A percentile compares a stretch with the other conserved stretches of the same genome.
Conservation (phyloP, 1,140 invertebrate genomes). For the Heliconius eleuchia region DNA sequence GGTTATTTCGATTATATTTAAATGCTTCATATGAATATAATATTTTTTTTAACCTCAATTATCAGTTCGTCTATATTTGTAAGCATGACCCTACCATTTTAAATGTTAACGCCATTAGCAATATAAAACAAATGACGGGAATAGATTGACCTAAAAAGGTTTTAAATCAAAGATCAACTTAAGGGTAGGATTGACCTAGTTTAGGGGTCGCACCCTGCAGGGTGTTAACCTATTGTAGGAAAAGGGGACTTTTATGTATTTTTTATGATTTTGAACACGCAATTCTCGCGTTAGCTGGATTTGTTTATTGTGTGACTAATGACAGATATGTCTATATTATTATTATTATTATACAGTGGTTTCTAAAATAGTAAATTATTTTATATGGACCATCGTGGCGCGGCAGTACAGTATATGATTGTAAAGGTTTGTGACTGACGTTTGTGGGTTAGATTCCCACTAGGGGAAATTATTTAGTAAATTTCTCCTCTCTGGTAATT, state of each 20-base stretch:
- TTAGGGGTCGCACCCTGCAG: constrained; percentile 28
- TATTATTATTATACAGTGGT: neutral
- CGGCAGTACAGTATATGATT: no score
- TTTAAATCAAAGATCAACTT: constrained; percentile 11
- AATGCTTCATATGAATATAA: neutral
- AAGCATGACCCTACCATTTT: neutral
- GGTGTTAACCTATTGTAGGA: constrained; percentile 25
- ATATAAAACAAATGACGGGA: constrained; percentile 15
- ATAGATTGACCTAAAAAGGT: constrained; percentile 24
- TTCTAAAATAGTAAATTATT: no score
- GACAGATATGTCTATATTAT: neutral
- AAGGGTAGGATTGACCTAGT: constrained; percentile 30
- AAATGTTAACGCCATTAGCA: constrained; percentile 8
- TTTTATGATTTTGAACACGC: constrained; percentile 46
- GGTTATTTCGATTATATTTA: no score
- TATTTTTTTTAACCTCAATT: neutral
- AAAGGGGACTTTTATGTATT: constrained; percentile 21
- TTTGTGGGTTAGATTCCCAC: no score
- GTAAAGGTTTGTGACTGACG: no score
- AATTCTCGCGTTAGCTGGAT: constrained; percentile 32
- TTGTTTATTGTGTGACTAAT: constrained; percentile 26
- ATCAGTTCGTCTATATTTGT: neutral
- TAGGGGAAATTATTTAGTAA: no score
- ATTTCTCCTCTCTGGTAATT: no score
- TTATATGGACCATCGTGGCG: no score